Conservation (phyloP, 1,140 invertebrate genomes). For the Cepaea nemoralis region DNA sequence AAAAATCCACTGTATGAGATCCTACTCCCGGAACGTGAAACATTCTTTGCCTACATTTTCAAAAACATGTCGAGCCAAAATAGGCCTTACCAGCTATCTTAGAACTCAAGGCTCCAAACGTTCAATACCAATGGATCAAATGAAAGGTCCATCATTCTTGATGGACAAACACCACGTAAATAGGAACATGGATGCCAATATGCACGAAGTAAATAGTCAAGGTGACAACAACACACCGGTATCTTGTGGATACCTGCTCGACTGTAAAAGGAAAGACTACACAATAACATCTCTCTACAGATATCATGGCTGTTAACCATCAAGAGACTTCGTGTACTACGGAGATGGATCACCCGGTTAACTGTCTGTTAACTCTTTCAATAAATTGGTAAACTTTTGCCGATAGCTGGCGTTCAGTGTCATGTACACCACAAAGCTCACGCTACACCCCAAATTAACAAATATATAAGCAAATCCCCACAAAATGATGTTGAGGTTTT, state of each 20-base stretch:
- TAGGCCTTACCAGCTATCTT: too few species aligned
- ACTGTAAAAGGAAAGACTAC: constrained; percentile 13
- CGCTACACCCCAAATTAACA: background rate
- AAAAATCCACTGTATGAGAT: too few species aligned
- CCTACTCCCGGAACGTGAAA: too few species aligned
- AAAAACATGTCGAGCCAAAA: too few species aligned
- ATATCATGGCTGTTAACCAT: background rate
- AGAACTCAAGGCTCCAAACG: too few species aligned
- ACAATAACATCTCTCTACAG: constrained; percentile 9
- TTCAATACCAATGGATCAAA: too few species aligned
- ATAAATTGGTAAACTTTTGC: background rate
- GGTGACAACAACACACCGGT: background rate
- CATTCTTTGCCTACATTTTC: too few species aligned
- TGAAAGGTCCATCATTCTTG: too few species aligned
- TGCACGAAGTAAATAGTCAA: background rate
- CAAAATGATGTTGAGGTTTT: background rate
- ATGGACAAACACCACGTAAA: too few species aligned
- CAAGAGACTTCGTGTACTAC: too few species aligned
- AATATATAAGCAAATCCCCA: background rate
- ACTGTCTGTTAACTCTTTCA: too few species aligned
- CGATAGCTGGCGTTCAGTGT: background rate
- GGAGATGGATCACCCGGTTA: too few species aligned
- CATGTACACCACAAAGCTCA: background rate
- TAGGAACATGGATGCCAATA: background rate
- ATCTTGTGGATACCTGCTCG: constrained; percentile 1